A percentile compares a stretch with the other conserved stretches of the same genome.
Evolutionary conservation across 2,113 vertebrate species (phyloP).

Genomic region (Forbesichthys papilliferus): DNA sequence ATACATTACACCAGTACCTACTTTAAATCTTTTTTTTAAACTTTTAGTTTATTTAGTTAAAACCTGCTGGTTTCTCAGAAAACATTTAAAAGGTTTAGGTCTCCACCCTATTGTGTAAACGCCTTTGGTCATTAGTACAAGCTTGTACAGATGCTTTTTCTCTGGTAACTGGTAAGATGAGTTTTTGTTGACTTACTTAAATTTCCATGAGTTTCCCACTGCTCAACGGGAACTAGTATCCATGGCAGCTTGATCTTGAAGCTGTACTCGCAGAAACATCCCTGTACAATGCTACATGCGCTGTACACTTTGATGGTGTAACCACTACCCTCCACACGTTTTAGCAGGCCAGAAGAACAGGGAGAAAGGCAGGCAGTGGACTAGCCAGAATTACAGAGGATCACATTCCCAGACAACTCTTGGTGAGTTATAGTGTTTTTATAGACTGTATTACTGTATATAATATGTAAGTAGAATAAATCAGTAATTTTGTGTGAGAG

Average conservation of each 20-base stretch:
- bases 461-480: too few species aligned
- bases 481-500: too few species aligned
- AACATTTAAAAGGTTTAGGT: conserved; percentile 4
- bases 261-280: too few species aligned
- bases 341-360: conserved; percentile 37
- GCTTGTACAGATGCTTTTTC: background rate
- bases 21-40: too few species aligned
- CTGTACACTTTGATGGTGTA: background rate
- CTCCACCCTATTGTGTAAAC: conserved; percentile 2
- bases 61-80: too few species aligned
- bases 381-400: conserved; percentile 21
- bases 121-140: conserved; percentile 15
- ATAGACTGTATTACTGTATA: background rate
- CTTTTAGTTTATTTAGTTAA: too few species aligned
- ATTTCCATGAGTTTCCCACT: conserved; percentile 32
- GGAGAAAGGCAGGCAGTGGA: conserved; percentile 12
- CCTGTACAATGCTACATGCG: background rate
- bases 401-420: conserved; percentile 26
- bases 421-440: conserved; percentile 49
- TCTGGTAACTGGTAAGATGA: conserved; percentile 48
- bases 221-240: conserved; percentile 39
- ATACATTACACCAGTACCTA: too few species aligned
- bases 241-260: too few species aligned
- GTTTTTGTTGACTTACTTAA: conserved; percentile 55
- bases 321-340: conserved; percentile 21